Base-by-base conservation (phyloP, 2,113 vertebrate species). In the Crocuta crocuta region DNA sequence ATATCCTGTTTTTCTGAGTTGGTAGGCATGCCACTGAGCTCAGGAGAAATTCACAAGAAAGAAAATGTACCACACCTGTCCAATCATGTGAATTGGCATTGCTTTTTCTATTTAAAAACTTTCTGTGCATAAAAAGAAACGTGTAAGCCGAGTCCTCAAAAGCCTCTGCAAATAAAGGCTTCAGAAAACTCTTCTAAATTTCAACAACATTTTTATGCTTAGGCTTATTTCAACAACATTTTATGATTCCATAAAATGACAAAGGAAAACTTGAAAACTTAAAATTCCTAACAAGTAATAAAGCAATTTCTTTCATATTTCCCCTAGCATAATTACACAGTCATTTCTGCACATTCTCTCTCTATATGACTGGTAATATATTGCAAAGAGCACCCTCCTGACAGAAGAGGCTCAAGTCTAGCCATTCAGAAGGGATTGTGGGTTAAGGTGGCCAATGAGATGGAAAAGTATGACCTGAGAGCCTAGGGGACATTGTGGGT, bases 171-270 rank as follows among this genome's bases (percentile, higher is more conserved):
- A 94, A 73, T 71, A 66, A 93, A 92, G 39, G 65, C 17, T 63
- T 93, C 66, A 74, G 48, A 76, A 96, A 89, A n/a, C 35, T 53
- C 65, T 94, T 90, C 78, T 78, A 70, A 95, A 91, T 61, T 78
- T 92, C 45, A 43, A 80, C 43, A 66, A 80, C 43, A 66, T 63
- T 92, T 81, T 96, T 92, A 63, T 15, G 82, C 50, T 92, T 91
- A 39, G 73, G 39, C 39, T 39, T 39, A 39, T 39, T 39, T 39
- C 39, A 39, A 39, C 39, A 39, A 39, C 73, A 0, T 24, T 81
- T 45, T 48, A 82, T 35, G 19, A 53, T 11, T 48, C n/a, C 58
- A 61, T 50, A 78, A 82, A 93, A 82, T 39, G 33, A 90, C 48
- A 87, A 84, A 97, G 48, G 50, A 39, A 97, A 95, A 55, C 26